These are phyloP conservation scores for Poecile montanus DNA, from an alignment of 2,797 vertebrate species.

Conservation along the genomic window DNA sequence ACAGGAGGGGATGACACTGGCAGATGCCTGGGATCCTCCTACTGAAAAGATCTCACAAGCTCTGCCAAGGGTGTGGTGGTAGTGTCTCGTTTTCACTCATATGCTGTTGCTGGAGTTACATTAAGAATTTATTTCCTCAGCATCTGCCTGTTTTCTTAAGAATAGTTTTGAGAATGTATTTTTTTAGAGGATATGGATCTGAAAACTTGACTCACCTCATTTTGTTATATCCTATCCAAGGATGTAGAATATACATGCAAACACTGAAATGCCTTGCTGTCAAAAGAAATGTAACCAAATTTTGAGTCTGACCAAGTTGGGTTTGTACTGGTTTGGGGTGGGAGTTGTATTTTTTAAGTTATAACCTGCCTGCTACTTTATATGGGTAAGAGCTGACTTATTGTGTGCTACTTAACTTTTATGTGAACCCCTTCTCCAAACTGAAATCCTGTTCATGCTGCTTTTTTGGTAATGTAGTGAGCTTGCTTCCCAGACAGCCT, in stretches of 20 bases:
- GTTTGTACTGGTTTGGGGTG: neutral
- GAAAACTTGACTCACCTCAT: neutral
- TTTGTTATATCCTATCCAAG: neutral
- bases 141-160: neutral
- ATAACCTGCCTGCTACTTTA: neutral
- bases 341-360: neutral
- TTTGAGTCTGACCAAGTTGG: neutral
- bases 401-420: conserved; percentile 37
- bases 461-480: neutral
- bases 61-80: neutral
- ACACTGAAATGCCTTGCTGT: neutral
- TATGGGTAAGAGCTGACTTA: neutral
- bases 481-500: conserved; percentile 16
- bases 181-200: neutral
- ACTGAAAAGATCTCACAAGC: neutral
- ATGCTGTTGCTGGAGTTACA: neutral
- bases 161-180: neutral
- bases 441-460: neutral
- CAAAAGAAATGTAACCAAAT: neutral
- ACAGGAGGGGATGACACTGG: neutral
- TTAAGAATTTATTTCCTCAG: neutral
- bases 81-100: neutral
- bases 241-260: neutral
- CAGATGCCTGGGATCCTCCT: neutral
- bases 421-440: conserved; percentile 53